phyloP scores from a whole-genome alignment of 1,140 invertebrate species.

The Caenorhabditis tropicalis region DNA sequence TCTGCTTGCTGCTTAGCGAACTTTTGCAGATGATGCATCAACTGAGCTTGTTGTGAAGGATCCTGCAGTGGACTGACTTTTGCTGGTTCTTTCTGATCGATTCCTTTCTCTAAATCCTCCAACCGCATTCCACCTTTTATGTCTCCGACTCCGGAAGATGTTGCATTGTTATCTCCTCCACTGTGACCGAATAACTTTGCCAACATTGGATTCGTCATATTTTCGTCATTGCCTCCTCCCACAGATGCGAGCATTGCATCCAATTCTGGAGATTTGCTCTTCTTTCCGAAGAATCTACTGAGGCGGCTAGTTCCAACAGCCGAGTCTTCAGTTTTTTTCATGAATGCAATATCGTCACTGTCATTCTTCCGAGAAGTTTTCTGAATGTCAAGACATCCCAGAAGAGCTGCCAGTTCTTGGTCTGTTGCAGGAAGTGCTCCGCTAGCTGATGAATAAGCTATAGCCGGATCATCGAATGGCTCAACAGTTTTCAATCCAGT shows the following conservation, averaged over 20 bases:
- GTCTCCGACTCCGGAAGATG: not conserved
- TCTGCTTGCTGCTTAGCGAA: slow-evolving; percentile 46
- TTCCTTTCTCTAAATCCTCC: slow-evolving; percentile 20
- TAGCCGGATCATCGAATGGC: slow-evolving; percentile 14
- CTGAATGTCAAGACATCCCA: slow-evolving; percentile 53
- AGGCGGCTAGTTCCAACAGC: slow-evolving; percentile 1
- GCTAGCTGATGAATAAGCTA: not conserved
- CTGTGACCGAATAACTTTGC: slow-evolving; percentile 36
- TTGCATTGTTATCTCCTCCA: not conserved
- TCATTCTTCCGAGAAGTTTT: not conserved
- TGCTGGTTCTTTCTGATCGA: not conserved
- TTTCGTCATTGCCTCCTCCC: slow-evolving; percentile 23
- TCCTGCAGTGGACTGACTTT: slow-evolving; percentile 48
- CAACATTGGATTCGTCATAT: slow-evolving; percentile 9
- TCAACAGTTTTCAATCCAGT: not conserved
- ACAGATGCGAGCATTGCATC: not conserved
- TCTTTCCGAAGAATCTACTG: slow-evolving; percentile 37
- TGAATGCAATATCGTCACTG: slow-evolving; percentile 6
- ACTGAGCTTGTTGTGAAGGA: slow-evolving; percentile 44
- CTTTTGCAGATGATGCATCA: slow-evolving; percentile 41
- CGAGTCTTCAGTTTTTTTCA: not conserved
- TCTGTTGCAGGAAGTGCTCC: slow-evolving; percentile 44
- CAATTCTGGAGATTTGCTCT: slow-evolving; percentile 5
- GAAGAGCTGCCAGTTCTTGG: slow-evolving; percentile 57
- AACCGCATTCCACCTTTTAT: slow-evolving; percentile 17